A percentile compares a stretch with the other conserved stretches of the same genome.
phyloP scores from a whole-genome alignment of 2,888 invertebrate species.

The Cryptophagus acutangulus region DNA sequence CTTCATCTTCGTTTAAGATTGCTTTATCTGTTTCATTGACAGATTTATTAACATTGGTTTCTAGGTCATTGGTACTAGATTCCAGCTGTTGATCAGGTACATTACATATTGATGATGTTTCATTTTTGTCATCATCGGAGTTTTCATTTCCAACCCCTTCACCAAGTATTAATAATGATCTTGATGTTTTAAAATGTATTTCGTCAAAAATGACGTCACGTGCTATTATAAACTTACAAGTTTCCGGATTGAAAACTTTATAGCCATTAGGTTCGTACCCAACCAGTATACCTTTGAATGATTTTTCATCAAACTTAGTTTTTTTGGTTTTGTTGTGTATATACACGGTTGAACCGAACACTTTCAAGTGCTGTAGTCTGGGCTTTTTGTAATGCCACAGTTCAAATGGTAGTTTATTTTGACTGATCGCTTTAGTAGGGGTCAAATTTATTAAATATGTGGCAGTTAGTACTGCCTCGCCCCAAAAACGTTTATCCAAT shows the following conservation, averaged over 20 bases:
- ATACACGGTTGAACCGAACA: constrained; percentile 29
- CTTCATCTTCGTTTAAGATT: no score
- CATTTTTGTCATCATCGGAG: no score
- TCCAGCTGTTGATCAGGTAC: no score
- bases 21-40: no score
- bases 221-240: constrained; percentile 21
- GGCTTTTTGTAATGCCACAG: constrained; percentile 38
- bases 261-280: constrained; percentile 12
- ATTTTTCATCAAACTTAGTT: constrained; percentile 13
- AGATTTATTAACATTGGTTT: no score
- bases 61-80: no score
- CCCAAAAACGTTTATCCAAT: constrained; percentile 25
- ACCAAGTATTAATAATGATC: no score
- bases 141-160: no score
- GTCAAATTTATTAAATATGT: constrained; percentile 37
- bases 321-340: constrained; percentile 10
- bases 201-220: constrained; percentile 7
- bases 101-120: no score
- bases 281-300: constrained; percentile 5
- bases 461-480: constrained; percentile 36
- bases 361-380: constrained; percentile 29
- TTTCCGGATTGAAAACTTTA: constrained; percentile 32
- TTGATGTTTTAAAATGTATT: constrained; percentile 2
- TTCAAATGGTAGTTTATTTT: constrained; percentile 36
- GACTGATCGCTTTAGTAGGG: constrained; percentile 26